Base-by-base conservation (phyloP, 2,797 vertebrate genomes). In the Neosilurus mollespiculum region DNA sequence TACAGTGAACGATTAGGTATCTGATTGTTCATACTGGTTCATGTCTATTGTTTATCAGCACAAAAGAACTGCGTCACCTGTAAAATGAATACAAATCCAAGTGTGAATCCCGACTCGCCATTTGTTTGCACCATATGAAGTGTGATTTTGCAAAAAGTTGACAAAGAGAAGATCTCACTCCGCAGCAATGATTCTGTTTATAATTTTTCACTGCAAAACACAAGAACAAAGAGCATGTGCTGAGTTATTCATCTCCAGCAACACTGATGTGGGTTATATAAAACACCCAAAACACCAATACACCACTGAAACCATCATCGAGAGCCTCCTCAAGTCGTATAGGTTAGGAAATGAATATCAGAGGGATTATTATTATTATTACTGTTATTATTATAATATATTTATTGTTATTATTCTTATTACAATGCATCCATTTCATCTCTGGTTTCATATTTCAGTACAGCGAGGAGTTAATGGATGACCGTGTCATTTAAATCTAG, bases 31-130 rank as follows among this genome's bases (percentile, higher is more conserved):
- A 9, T 5, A 1, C 34, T 22, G 18, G 37, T 9, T 67, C 67
- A 58, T 2, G 6, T 58, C 53, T 75, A 58, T 75, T 22, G 72
- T 75, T 75, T 22, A 58, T 75, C 72, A 73, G 71, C 71, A 73
- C 51, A 30, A 73, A 56, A 14, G 24, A 18, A 73, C 30, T 58
- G 53, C 72, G 56, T 20, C 30, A 30, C 16, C n/a, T 4, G 15
- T 4, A 37, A 34, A 56, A 75, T 58, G 72, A 20, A 58, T 8
- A 75, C 16, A 9, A 58, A 75, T 30, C 72, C 9, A 53, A 58
- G 72, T 30, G 24, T 73, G 71, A 73, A 18, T 73, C 71, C 24
- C 16, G 71, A 54, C 71, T 18, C 3, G 8, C 53, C 53, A 9
- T 56, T 56, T 56, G 53, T 75, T 75, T 18, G 7, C 26, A 20